Base-by-base conservation (phyloP, 2,797 vertebrate genomes). In the Cottoperca gobio region DNA sequence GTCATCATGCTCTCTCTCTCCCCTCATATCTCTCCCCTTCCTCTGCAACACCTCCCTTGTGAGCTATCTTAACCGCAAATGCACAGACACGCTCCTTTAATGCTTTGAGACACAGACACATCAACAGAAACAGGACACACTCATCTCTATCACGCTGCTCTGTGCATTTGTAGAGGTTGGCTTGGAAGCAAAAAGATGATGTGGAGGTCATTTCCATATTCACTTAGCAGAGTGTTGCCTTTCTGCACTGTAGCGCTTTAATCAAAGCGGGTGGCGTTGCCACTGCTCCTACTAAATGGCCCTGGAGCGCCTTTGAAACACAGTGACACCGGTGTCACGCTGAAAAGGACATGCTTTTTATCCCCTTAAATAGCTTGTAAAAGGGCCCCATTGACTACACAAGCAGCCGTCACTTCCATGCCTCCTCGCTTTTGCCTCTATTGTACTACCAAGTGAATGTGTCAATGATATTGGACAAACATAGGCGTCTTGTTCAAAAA, bases 311-410 rank as follows among this genome's bases (percentile, higher is more conserved):
- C 89, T 92, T 89, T 88, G 87, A 91, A 91, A 91, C 88, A 82
- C 75, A 85, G 79, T 82, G 91, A 88, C 88, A 90, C 82, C 48
- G 61, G 83, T 84, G 88, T 90, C 77, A 49, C 37, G 45, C 60
- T 90, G 89, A 92, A 92, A 92, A 89, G 83, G 80, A 90, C 86
- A 88, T 68, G 84, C 90, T 88, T 92, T 93, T 90, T 84, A 91
- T 89, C 87, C 85, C 63, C 81, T 86, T 93, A 91, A 94, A 93
- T 80, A 89, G 87, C 88, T 88, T 88, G 87, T 91, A 84, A 93
- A 92, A 91, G 71, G 85, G 73, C 81, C 84, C 89, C 84, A 92
- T 92, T 91, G 87, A 93, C 91, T 90, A 86, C 87, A 92, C 87
- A 90, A 91, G 89, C 88, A 84, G 78, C 79, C 37, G 66, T 75